Conservation (phyloP, 1,140 invertebrate species). For the Lordiphosa stackelbergi region DNA sequence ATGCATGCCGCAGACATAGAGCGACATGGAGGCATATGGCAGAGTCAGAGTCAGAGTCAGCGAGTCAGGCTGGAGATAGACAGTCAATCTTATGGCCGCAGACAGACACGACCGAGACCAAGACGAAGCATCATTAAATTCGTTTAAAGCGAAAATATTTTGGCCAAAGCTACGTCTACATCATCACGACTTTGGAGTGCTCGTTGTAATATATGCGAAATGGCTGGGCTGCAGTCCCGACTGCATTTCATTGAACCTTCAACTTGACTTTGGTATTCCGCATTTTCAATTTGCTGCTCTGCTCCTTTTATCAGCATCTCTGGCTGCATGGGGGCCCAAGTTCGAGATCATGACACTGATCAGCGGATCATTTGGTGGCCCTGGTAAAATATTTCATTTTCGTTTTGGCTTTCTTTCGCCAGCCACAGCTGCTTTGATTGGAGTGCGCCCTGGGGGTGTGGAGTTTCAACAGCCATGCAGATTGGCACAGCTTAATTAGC, state of each 20-base stretch:
- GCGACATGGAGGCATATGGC: constrained; percentile 47
- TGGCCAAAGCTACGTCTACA: constrained; percentile 52
- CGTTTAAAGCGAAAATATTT: constrained; percentile 65
- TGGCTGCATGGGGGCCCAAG: constrained; percentile 35
- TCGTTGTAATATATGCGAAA: constrained; percentile 69
- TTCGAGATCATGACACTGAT: constrained; percentile 71
- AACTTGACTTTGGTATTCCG: constrained; percentile 64
- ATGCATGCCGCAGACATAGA: constrained; percentile 55
- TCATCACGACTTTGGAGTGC: constrained; percentile 62
- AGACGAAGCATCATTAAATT: constrained; percentile 65
- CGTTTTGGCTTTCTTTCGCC: constrained; percentile 38
- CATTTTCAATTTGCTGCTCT: constrained; percentile 57
- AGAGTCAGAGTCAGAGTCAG: constrained; percentile 33
- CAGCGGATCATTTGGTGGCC: constrained; percentile 40
- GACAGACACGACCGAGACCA: constrained; percentile 34
- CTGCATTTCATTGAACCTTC: constrained; percentile 74
- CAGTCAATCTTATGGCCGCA: constrained; percentile 69
- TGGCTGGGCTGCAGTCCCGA: constrained; percentile 32
- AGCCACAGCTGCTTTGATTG: constrained; percentile 45
- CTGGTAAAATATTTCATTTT: constrained; percentile 45
- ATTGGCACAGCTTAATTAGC: constrained; percentile 70
- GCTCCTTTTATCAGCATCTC: constrained; percentile 27
- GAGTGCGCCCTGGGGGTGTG: constrained; percentile 36
- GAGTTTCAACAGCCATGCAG: constrained; percentile 39
- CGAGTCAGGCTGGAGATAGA: constrained; percentile 51